Conservation (phyloP, 2,113 vertebrate genomes). For the Acanthochromis polyacanthus region DNA sequence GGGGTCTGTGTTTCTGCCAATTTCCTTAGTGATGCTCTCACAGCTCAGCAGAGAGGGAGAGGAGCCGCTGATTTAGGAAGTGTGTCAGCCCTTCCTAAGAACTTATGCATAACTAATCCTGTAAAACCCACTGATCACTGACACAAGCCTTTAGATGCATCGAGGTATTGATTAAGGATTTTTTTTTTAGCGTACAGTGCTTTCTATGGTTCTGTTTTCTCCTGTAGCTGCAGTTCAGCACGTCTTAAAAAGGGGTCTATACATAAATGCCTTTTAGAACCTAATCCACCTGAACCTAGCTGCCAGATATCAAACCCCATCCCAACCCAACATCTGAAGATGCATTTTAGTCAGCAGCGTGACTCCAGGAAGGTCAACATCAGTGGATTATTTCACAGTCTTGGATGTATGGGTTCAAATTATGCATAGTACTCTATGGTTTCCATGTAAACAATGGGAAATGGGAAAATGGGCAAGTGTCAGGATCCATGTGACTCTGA, state of each 20-base stretch:
- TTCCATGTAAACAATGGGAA: too few species aligned
- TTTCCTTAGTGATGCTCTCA: conserved; percentile 49
- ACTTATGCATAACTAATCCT: conserved; percentile 61
- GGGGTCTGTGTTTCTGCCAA: conserved; percentile 45
- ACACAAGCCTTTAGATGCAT: conserved; percentile 34
- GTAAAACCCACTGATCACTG: conserved; percentile 65
- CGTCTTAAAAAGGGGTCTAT: not conserved
- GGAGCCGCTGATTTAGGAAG: conserved; percentile 47
- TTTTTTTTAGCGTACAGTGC: conserved; percentile 20
- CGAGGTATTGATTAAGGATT: conserved; percentile 49
- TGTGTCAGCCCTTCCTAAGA: conserved; percentile 60
- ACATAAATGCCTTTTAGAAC: not conserved
- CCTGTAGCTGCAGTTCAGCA: not conserved
- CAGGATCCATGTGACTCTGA: too few species aligned
- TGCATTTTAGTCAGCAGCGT: not conserved
- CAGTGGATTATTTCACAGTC: too few species aligned
- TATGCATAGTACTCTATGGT: too few species aligned
- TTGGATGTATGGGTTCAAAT: too few species aligned
- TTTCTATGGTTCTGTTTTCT: not conserved
- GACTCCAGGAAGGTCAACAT: too few species aligned
- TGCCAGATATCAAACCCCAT: not conserved
- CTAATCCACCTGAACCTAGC: not conserved
- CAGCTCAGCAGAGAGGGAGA: conserved; percentile 16
- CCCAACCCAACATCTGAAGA: not conserved
- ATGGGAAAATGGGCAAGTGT: too few species aligned